Conservation (phyloP, 2,797 vertebrate genomes). For the Pipistrellus kuhlii region DNA sequence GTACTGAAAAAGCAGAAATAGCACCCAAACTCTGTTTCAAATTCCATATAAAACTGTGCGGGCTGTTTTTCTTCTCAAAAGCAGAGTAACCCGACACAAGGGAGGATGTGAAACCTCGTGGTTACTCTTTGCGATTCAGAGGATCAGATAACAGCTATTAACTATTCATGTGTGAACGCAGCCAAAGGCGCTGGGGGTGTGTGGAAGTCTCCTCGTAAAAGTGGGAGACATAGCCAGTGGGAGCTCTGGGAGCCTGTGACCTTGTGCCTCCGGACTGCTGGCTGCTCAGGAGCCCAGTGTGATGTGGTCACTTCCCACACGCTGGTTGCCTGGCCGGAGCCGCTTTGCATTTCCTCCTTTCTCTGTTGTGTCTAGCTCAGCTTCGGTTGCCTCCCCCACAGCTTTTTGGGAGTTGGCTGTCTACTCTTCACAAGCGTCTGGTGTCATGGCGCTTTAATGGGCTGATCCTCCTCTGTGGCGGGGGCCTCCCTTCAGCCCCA, state of each 20-base stretch:
- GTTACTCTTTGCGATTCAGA: not conserved
- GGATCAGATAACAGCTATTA: not conserved
- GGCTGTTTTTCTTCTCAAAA: not conserved
- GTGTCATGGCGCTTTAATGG: not conserved
- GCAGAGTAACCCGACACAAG: not conserved
- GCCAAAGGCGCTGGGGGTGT: not conserved
- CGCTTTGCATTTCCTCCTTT: not conserved
- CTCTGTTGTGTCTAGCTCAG: not conserved
- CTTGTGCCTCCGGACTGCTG: not conserved
- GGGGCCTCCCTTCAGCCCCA: not conserved
- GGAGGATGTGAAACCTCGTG: not conserved
- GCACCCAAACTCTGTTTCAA: not conserved
- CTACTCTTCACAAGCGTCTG: not conserved
- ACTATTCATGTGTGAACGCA: not conserved
- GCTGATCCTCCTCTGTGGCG: not conserved
- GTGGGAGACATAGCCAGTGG: not conserved
- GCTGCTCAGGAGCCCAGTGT: not conserved
- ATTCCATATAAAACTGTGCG: not conserved
- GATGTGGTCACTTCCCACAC: not conserved
- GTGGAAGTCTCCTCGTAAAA: not conserved
- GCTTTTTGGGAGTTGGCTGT: not conserved
- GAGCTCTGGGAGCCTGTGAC: not conserved
- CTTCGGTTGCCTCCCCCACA: not conserved
- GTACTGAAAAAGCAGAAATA: not conserved
- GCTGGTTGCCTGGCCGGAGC: not conserved